Evolutionary conservation across 2,113 vertebrate genomes (phyloP).

Genomic region (Carassius gibelio): DNA sequence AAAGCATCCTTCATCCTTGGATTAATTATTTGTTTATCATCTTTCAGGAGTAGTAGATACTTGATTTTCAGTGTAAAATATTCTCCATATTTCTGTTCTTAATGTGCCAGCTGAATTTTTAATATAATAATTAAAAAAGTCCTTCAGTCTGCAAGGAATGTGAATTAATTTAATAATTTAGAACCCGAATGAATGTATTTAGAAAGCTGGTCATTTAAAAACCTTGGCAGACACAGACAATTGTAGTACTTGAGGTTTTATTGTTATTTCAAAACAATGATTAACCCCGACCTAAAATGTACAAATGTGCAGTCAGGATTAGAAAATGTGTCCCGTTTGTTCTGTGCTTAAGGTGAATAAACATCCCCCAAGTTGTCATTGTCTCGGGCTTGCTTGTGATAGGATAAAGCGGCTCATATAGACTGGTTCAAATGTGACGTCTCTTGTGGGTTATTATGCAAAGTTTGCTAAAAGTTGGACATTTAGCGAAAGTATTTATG

Average conservation of each 20-base stretch:
- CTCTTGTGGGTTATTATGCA: constrained; percentile 9
- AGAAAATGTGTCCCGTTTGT: neutral
- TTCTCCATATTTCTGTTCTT: neutral
- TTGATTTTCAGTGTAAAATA: neutral
- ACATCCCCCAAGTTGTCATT: constrained; percentile 26
- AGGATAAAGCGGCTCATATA: neutral
- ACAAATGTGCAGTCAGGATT: neutral
- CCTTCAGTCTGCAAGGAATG: neutral
- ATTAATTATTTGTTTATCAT: neutral
- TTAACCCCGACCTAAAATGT: too few relatives aligned
- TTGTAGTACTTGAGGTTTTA: too few relatives aligned
- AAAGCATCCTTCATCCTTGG: neutral
- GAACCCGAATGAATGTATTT: neutral
- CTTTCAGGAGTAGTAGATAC: neutral
- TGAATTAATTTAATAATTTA: neutral
- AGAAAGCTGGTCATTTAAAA: neutral
- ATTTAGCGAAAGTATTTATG: constrained; percentile 10
- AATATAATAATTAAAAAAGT: neutral
- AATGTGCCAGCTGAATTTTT: neutral
- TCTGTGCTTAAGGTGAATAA: neutral
- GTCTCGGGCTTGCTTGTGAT: constrained; percentile 15
- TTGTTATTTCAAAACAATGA: neutral
- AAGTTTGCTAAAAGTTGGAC: neutral
- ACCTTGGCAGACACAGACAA: neutral
- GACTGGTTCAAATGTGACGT: constrained; percentile 18